These are phyloP conservation scores for Pardalotus punctatus DNA, from an alignment of 2,113 vertebrate species.

Conservation along the genomic window DNA sequence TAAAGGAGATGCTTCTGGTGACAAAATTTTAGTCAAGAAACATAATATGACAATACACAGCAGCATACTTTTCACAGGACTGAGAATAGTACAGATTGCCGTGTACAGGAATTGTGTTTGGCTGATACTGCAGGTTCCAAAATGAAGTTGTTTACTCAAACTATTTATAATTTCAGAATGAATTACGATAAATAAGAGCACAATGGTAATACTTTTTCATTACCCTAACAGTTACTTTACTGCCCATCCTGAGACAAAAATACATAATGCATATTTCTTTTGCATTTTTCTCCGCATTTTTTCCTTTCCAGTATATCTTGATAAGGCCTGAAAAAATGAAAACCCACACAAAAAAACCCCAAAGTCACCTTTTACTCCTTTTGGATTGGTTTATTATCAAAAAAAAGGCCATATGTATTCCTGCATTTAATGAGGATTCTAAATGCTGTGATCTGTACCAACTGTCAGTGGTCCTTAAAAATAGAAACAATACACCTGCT, in stretches of 20 bases:
- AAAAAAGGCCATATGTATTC: background rate
- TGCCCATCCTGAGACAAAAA: background rate
- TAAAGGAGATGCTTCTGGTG: background rate
- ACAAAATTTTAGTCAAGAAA: background rate
- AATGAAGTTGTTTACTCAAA: slow-evolving; percentile 1
- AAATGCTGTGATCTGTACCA: background rate
- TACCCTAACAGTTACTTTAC: background rate
- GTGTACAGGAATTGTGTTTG: background rate
- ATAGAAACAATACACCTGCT: background rate
- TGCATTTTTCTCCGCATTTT: background rate
- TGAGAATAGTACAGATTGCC: background rate
- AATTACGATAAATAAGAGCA: background rate
- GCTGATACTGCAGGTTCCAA: background rate
- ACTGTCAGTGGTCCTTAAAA: background rate
- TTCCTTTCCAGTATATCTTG: background rate
- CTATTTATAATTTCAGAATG: slow-evolving; percentile 6
- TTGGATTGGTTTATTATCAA: background rate
- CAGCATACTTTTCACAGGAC: background rate
- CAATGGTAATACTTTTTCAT: background rate
- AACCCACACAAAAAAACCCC: rapidly evolving
- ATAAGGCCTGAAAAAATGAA: background rate
- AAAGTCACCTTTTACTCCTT: background rate
- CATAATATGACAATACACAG: background rate
- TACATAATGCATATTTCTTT: background rate
- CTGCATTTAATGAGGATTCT: background rate